phyloP scores from a whole-genome alignment of 1,140 invertebrate genomes.

The Ganaspis sp. region DNA sequence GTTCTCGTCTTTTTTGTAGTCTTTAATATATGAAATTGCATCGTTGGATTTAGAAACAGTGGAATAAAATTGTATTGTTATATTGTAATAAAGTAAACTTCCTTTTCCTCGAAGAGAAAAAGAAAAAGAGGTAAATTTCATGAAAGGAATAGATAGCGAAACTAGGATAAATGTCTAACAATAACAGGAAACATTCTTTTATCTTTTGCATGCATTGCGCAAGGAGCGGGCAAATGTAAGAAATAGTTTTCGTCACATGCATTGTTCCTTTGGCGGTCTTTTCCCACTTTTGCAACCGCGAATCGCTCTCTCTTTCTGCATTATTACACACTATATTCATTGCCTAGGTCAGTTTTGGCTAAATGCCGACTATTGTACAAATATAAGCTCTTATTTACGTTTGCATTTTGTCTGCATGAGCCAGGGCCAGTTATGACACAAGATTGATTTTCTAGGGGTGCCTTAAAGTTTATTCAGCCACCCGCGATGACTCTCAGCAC shows the following conservation, averaged over 20 bases:
- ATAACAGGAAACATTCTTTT: conserved; percentile 27
- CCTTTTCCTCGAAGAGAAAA: conserved; percentile 2
- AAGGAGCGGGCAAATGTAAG: conserved; percentile 4
- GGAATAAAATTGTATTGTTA: conserved; percentile 2
- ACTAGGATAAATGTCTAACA: conserved; percentile 27
- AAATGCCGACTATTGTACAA: background rate
- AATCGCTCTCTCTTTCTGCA: background rate
- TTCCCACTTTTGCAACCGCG: background rate
- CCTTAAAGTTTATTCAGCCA: conserved; percentile 10
- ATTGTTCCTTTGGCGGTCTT: background rate
- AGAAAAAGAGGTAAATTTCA: background rate
- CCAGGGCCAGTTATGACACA: background rate
- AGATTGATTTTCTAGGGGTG: conserved; percentile 6
- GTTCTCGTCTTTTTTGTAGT: no score
- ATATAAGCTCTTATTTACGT: background rate
- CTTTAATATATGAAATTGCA: no score
- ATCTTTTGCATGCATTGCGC: conserved; percentile 9
- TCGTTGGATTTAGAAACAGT: no score
- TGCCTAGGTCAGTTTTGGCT: conserved; percentile 27
- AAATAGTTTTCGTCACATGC: conserved; percentile 24
- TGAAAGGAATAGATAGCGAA: conserved; percentile 16
- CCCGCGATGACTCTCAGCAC: background rate
- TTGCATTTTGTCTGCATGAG: background rate
- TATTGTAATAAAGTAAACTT: conserved; percentile 10
- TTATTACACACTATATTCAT: conserved; percentile 23